Evolutionary conservation across 1,140 invertebrate genomes (phyloP).

Genomic region (Drosophila pseudoobscura): DNA sequence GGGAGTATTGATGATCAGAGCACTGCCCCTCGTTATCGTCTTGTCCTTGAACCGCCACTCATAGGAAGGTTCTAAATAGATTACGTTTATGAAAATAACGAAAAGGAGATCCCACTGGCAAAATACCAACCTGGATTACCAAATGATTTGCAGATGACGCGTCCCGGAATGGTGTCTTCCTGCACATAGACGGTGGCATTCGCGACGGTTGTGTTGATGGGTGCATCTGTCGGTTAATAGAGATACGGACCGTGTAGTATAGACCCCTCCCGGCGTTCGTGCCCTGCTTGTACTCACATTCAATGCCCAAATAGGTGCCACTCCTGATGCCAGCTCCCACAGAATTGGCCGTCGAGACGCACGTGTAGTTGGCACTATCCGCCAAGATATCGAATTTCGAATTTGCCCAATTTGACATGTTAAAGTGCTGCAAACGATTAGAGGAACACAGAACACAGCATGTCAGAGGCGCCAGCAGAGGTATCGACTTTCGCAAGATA

Average conservation of each 20-base stretch:
- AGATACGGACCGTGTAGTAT: not conserved
- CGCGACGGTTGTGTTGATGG: conserved; percentile 91
- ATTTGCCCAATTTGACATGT: conserved; percentile 92
- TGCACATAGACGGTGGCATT: conserved; percentile 89
- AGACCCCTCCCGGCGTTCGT: not conserved
- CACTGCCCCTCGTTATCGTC: conserved; percentile 65
- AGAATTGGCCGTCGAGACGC: conserved; percentile 89
- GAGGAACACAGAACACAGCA: conserved; percentile 23
- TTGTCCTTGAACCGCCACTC: conserved; percentile 77
- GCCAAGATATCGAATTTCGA: conserved; percentile 89
- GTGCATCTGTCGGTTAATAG: conserved; percentile 88
- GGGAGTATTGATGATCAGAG: conserved; percentile 73
- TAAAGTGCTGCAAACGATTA: conserved; percentile 83
- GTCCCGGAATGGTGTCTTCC: conserved; percentile 90
- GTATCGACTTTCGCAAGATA: too few relatives aligned
- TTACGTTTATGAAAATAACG: not conserved
- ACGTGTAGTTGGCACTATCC: conserved; percentile 93
- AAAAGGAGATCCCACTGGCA: not conserved
- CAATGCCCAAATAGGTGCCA: conserved; percentile 92
- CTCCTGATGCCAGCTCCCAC: conserved; percentile 90
- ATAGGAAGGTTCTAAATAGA: conserved; percentile 65
- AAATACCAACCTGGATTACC: conserved; percentile 87
- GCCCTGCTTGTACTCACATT: conserved; percentile 88
- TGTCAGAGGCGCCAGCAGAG: conserved; percentile 20
- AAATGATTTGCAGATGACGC: conserved; percentile 90